Evolutionary conservation across 2,797 vertebrate genomes (phyloP).

Genomic region (Pitangus sulphuratus): DNA sequence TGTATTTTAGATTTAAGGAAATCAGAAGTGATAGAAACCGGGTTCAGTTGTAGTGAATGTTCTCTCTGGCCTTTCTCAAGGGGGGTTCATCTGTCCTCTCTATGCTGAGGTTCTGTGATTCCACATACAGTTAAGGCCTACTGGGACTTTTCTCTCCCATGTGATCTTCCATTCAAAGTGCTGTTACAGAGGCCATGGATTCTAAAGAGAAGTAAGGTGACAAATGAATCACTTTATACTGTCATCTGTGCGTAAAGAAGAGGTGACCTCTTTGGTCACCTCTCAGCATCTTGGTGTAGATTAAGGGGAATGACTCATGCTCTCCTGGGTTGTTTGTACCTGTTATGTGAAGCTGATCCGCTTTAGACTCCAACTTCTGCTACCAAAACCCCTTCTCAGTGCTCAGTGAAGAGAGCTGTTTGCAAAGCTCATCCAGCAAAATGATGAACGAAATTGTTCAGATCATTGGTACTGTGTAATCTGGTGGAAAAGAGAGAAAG

Average conservation of each 20-base stretch:
- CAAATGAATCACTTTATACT: not conserved
- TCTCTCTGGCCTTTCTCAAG: not conserved
- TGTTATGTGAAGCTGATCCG: not conserved
- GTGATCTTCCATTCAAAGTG: not conserved
- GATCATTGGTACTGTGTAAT: not conserved
- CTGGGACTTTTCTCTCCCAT: not conserved
- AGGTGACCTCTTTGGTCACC: not conserved
- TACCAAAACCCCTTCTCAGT: not conserved
- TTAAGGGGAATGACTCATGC: constrained; percentile 15
- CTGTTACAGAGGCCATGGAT: not conserved
- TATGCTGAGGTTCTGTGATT: not conserved
- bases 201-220: not conserved
- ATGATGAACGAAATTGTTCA: not conserved
- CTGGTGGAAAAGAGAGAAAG: not conserved
- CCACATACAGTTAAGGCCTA: accelerated
- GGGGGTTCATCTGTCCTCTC: not conserved
- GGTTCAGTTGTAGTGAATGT: not conserved
- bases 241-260: not conserved
- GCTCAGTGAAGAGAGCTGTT: not conserved
- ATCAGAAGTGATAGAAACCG: not conserved
- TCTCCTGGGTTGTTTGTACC: not conserved
- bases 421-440: not conserved
- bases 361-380: constrained; percentile 5
- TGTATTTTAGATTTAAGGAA: not conserved
- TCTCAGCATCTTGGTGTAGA: not conserved